A percentile compares a stretch with the other conserved stretches of the same genome.
Conservation (phyloP, 2,888 invertebrate genomes). For the Calameuta pallipes region DNA sequence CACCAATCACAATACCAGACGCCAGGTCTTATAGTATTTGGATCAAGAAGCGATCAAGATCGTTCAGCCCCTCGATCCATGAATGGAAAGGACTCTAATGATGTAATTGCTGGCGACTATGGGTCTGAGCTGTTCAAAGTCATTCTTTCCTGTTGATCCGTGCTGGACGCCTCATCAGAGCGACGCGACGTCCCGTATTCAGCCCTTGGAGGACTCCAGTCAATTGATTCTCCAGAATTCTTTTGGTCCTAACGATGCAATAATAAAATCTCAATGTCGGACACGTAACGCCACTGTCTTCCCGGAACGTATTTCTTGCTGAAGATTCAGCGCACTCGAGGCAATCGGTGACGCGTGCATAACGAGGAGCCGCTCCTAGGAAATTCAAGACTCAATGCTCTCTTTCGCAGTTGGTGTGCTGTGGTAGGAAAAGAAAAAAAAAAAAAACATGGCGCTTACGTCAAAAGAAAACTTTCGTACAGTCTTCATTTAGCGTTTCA, state of each 20-base stretch:
- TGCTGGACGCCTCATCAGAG: not conserved
- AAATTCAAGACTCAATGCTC: constrained; percentile 17
- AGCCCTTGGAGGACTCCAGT: not conserved
- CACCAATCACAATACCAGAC: constrained; percentile 6
- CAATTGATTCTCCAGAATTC: not conserved
- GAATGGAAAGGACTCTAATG: not conserved
- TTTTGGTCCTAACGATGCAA: not conserved
- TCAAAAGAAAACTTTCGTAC: not conserved
- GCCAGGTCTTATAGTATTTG: not conserved
- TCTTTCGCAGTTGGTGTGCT: not conserved
- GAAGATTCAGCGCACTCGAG: not conserved
- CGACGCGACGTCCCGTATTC: not conserved
- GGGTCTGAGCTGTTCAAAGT: constrained; percentile 5
- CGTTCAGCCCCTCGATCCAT: not conserved
- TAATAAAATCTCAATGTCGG: not conserved
- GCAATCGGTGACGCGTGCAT: constrained; percentile 5
- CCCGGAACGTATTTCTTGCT: not conserved
- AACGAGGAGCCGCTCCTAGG: constrained; percentile 13
- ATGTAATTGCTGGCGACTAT: constrained; percentile 2
- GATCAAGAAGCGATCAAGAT: not conserved
- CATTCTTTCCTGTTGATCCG: not conserved
- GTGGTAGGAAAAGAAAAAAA: too few species aligned
- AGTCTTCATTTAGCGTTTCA: not conserved
- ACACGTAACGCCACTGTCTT: not conserved
- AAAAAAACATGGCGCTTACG: not conserved